phyloP scores from a whole-genome alignment of 64 coral and sea anemone genomes.

The Montipora sp. region DNA sequence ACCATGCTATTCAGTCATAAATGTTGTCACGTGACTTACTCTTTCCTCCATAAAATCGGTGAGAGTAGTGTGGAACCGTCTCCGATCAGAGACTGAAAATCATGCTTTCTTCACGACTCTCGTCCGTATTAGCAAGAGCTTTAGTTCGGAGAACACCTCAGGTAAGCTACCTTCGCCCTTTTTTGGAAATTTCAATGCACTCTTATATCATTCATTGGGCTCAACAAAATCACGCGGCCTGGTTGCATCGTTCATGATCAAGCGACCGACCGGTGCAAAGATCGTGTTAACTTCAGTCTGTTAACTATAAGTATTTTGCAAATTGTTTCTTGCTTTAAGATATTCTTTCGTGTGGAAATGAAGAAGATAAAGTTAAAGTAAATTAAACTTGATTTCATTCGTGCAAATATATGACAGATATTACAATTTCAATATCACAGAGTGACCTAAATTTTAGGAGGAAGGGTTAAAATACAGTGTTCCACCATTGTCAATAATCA shows the following conservation, averaged over 20 bases:
- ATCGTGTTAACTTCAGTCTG: not conserved
- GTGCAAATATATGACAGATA: not conserved
- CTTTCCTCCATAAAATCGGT: conserved; percentile 18
- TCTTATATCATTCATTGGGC: not conserved
- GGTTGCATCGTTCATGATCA: not conserved
- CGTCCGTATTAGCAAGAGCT: conserved; percentile 69
- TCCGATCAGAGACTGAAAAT: conserved; percentile 47
- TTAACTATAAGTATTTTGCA: not conserved
- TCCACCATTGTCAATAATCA: not conserved
- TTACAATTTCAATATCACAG: conserved; percentile 11
- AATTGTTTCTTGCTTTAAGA: not conserved
- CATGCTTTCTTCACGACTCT: conserved; percentile 94
- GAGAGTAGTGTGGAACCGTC: conserved; percentile 72
- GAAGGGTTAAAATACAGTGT: not conserved
- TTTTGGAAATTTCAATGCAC: not conserved
- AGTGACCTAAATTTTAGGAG: not conserved
- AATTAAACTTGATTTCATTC: not conserved
- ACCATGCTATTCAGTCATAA: not conserved
- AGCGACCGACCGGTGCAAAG: not conserved
- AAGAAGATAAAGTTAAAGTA: not conserved
- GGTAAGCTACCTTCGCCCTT: conserved; percentile 16
- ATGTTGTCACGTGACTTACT: conserved; percentile 54
- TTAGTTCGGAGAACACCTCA: conserved; percentile 82
- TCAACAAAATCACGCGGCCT: not conserved
- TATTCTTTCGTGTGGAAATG: not conserved